Percentiles rank a stretch among this genome's conserved stretches.
These are phyloP conservation scores for Synanceia verrucosa DNA, from an alignment of 2,797 vertebrate genomes.

Conservation along the genomic window DNA sequence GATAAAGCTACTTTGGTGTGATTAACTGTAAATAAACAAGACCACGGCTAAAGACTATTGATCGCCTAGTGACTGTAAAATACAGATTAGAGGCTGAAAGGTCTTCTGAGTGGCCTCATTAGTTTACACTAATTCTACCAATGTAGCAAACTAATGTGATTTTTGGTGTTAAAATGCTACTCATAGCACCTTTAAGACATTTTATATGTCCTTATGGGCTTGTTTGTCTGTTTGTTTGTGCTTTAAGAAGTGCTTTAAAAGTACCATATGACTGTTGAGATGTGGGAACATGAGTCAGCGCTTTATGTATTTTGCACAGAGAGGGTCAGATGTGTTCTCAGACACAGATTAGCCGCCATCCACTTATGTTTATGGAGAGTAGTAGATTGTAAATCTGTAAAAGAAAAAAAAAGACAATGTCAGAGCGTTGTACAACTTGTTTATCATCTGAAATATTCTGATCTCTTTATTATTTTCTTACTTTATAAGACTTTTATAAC, in stretches of 20 bases:
- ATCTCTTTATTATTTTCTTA: constrained; percentile 72
- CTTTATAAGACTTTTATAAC: constrained; percentile 68
- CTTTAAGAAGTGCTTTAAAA: constrained; percentile 84
- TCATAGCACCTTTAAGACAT: constrained; percentile 55
- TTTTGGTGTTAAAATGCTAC: constrained; percentile 6
- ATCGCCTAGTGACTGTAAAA: background rate
- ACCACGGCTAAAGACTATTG: background rate
- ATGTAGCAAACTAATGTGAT: constrained; percentile 11
- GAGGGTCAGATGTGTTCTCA: constrained; percentile 47
- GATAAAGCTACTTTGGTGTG: constrained; percentile 23
- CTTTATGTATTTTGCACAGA: constrained; percentile 77
- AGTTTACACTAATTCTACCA: constrained; percentile 21
- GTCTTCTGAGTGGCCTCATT: background rate
- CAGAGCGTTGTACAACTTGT: constrained; percentile 51
- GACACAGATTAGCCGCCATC: constrained; percentile 44
- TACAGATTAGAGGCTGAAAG: too few species aligned
- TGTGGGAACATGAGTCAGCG: constrained; percentile 59
- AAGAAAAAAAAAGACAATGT: constrained; percentile 25
- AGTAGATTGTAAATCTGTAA: constrained; percentile 68
- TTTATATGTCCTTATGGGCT: constrained; percentile 34
- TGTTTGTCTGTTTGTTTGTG: constrained; percentile 54
- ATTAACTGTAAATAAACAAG: constrained; percentile 36
- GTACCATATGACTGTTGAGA: constrained; percentile 83
- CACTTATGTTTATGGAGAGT: constrained; percentile 50
- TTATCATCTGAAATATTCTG: constrained; percentile 57